Percentiles rank a stretch among this genome's conserved stretches.
These are phyloP conservation scores for Salvator merianae DNA, from an alignment of 2,113 vertebrate genomes.

Conservation along the genomic window DNA sequence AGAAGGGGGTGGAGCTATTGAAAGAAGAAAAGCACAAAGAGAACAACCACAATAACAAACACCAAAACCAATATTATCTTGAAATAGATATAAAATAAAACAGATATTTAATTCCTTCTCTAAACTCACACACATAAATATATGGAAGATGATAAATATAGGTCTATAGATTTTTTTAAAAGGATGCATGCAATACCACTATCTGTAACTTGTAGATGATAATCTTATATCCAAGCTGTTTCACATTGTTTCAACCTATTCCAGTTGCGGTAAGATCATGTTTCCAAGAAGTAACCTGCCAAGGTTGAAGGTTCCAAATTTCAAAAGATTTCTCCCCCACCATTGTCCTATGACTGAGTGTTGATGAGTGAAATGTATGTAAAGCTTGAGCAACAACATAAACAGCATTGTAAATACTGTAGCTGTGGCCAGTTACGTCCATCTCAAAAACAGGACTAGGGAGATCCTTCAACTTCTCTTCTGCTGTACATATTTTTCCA, in stretches of 20 bases:
- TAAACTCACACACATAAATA: too few relatives aligned
- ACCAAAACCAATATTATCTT: not conserved
- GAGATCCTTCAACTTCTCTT: not conserved
- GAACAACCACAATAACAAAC: not conserved
- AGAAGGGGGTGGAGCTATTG: slow-evolving; percentile 7
- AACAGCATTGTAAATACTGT: slow-evolving; percentile 2
- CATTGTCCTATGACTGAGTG: not conserved
- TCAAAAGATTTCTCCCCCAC: too few relatives aligned
- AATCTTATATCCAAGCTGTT: too few relatives aligned
- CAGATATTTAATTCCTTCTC: too few relatives aligned
- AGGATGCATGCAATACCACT: too few relatives aligned
- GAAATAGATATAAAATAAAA: too few relatives aligned
- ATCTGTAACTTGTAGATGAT: too few relatives aligned
- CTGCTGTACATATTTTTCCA: not conserved
- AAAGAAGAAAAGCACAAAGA: not conserved
- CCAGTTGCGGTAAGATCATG: too few relatives aligned
- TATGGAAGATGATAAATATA: too few relatives aligned
- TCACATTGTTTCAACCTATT: too few relatives aligned
- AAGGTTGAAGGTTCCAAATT: not conserved
- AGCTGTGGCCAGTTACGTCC: not conserved
- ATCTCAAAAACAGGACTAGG: not conserved
- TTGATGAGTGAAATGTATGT: not conserved
- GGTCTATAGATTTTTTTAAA: too few relatives aligned
- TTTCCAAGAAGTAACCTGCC: not conserved
- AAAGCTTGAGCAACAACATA: not conserved